Base-by-base conservation (phyloP, 2,888 invertebrate genomes). In the Odontocolon sp. region DNA sequence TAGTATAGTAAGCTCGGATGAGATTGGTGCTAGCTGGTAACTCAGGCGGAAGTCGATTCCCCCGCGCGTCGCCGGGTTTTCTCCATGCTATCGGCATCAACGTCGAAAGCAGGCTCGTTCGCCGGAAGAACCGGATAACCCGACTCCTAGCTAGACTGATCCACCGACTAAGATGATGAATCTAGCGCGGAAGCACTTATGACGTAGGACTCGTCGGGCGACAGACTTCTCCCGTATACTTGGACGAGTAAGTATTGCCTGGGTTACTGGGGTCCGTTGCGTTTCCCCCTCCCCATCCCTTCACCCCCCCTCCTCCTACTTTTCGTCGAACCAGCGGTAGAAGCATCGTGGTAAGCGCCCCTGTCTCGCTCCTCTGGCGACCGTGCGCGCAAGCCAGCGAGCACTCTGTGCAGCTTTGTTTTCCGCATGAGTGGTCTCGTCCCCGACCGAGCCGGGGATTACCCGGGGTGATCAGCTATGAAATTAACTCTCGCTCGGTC, bases 391-490 rank as follows among this genome's bases (percentile, higher is more conserved):
- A 57, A 73, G 67, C 70, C 68, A 68, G 68, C 54, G 73, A 71
- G 67, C 54, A 71, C 66, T 66, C 79, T 80, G 81, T 79, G 84
- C 86, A 87, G 89, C 89, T 90, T 90, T 90, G 89, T 90, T 90
- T 90, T 90, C 88, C 87, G 88, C 89, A 86, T 85, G 87, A 87
- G 83, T 82, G 87, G 81, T 84, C 79, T 77, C 88, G 83, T 86
- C 85, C 84, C 86, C 82, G 83, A 80, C 84, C 72, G 77, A 77
- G 77, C 77, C 72, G 72, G 71, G 89, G 89, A 89, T 90, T 89
- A 90, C 88, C 82, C 87, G 88, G 89, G 88, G 89, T 89, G 90
- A 90, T 90, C 90, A 90, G 87, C 90, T 90, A 90, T 90, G 90
- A 90, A 90, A 90, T 90, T 89, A 90, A 89, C 89, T 90, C 85